A percentile compares a stretch with the other conserved stretches of the same genome.
phyloP scores from a whole-genome alignment of 2,797 vertebrate genomes.

The Pygocentrus nattereri region DNA sequence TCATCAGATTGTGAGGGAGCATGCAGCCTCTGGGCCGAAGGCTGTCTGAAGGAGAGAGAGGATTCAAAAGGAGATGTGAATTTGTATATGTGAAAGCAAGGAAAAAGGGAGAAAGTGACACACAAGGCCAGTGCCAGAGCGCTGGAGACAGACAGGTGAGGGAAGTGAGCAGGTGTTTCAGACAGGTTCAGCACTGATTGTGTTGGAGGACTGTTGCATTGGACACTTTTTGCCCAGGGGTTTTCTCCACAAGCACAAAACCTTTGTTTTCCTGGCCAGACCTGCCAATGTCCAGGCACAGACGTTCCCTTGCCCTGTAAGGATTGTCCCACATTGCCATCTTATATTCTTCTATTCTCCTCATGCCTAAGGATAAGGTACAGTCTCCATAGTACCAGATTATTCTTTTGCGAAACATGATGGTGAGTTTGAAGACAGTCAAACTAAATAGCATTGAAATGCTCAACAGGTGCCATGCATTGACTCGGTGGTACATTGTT shows the following conservation, averaged over 20 bases:
- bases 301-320: background rate
- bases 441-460: no score
- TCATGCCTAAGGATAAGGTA: no score
- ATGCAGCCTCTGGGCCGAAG: slow-evolving; percentile 1
- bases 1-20: slow-evolving; percentile 11
- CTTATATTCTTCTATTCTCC: background rate
- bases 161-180: slow-evolving; percentile 6
- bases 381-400: no score
- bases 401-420: no score
- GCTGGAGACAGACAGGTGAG: background rate
- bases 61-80: background rate
- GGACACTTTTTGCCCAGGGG: slow-evolving; percentile 8
- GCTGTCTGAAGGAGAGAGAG: slow-evolving; percentile 8
- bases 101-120: no score
- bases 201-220: slow-evolving; percentile 8
- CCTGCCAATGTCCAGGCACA: background rate
- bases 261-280: background rate
- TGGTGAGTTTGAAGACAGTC: background rate
- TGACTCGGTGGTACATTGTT: no score
- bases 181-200: slow-evolving; percentile 21
- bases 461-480: no score
- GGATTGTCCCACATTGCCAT: background rate
- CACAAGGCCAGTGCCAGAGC: background rate
- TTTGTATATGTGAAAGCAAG: slow-evolving; percentile 3
- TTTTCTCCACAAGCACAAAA: slow-evolving; percentile 26